Percentiles rank a stretch among this genome's conserved stretches.
phyloP scores from a whole-genome alignment of 2,113 vertebrate species.

The Gavia stellata region DNA sequence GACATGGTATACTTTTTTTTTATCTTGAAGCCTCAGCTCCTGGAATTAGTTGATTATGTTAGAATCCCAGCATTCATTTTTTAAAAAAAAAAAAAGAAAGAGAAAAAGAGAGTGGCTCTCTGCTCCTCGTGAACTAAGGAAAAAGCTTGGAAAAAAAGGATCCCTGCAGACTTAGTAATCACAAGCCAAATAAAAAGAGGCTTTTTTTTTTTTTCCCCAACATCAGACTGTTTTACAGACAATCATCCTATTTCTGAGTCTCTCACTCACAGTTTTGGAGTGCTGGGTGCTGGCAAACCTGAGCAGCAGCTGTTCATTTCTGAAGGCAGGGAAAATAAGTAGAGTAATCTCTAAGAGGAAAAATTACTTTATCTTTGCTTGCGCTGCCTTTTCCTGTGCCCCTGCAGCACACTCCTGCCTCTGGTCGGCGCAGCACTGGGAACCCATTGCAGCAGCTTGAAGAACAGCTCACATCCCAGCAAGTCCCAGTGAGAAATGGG shows the following conservation, averaged over 20 bases:
- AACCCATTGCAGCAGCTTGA: not conserved
- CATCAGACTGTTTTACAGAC: conserved; percentile 6
- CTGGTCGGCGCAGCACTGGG: not conserved
- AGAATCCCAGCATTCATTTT: conserved; percentile 27
- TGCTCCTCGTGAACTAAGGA: not conserved
- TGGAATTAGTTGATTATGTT: conserved; percentile 45
- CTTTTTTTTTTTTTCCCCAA: not conserved
- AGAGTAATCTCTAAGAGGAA: not conserved
- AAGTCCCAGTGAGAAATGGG: not conserved
- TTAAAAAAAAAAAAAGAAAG: not conserved
- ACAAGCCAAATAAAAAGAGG: not conserved
- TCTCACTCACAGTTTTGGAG: conserved; percentile 15
- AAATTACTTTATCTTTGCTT: not conserved
- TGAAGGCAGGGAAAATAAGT: conserved; percentile 4
- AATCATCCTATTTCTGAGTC: conserved; percentile 37
- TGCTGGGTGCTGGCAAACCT: conserved; percentile 38
- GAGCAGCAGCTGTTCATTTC: conserved; percentile 36
- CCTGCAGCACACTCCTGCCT: not conserved
- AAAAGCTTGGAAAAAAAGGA: not conserved
- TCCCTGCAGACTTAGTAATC: conserved; percentile 11
- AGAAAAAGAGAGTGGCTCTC: not conserved
- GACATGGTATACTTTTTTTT: conserved; percentile 45
- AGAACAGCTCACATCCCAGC: not conserved
- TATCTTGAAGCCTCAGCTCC: conserved; percentile 50
- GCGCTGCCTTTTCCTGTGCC: not conserved